phyloP scores from a whole-genome alignment of 2,113 vertebrate species.

The Syngnathus floridae region DNA sequence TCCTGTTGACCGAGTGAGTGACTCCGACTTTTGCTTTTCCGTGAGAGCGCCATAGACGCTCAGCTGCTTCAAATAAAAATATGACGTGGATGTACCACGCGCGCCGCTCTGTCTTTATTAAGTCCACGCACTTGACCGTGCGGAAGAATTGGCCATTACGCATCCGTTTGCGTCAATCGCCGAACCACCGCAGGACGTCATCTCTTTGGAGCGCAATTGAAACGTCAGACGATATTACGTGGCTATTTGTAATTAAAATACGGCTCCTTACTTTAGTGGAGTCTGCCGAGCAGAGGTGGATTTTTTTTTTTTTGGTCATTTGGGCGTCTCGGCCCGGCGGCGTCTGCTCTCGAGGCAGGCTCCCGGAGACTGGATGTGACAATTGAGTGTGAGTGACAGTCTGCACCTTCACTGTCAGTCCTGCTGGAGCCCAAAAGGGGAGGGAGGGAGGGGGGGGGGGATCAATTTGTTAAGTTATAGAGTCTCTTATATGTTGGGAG shows the following conservation, averaged over 20 bases:
- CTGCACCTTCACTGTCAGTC: conserved; percentile 53
- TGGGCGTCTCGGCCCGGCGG: conserved; percentile 61
- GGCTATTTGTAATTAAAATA: not conserved
- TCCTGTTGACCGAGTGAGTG: conserved; percentile 8
- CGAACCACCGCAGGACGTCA: not conserved
- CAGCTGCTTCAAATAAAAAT: conserved; percentile 30
- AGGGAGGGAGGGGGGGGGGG: conserved; percentile 13
- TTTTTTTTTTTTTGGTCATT: conserved; percentile 24
- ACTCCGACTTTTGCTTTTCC: not conserved
- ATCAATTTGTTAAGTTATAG: conserved; percentile 41
- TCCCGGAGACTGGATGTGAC: conserved; percentile 63
- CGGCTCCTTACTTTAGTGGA: not conserved
- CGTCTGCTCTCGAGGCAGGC: conserved; percentile 48
- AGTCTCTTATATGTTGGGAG: conserved; percentile 67
- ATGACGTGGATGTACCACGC: conserved; percentile 1
- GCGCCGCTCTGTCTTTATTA: conserved; percentile 22
- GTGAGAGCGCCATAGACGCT: conserved; percentile 13
- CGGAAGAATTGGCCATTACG: conserved; percentile 15
- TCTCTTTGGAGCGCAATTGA: not conserved
- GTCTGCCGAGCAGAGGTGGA: not conserved
- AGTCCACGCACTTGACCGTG: conserved; percentile 19
- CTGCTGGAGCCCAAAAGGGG: conserved; percentile 51
- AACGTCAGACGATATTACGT: not conserved
- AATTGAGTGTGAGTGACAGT: conserved; percentile 65
- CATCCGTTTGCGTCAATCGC: conserved; percentile 11